A percentile compares a stretch with the other conserved stretches of the same genome.
phyloP scores from a whole-genome alignment of 2,888 invertebrate species.

The Lacanobia oleracea region DNA sequence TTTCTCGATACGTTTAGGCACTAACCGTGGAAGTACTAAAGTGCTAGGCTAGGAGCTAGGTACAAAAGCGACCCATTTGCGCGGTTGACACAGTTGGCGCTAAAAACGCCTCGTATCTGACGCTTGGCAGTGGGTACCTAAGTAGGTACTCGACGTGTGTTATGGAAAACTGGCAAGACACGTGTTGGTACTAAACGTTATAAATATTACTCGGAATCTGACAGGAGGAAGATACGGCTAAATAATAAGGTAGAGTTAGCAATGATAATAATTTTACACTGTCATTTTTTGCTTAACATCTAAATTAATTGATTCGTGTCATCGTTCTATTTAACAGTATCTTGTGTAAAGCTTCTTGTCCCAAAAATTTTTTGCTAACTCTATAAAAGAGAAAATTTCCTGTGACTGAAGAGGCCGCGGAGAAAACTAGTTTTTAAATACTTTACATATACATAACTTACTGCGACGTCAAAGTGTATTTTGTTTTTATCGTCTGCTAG shows the following conservation, averaged over 20 bases:
- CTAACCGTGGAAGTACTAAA: constrained; percentile 20
- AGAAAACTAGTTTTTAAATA: not conserved
- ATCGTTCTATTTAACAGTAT: too few species aligned
- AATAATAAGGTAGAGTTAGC: not conserved
- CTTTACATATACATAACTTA: too few species aligned
- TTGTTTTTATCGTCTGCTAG: too few species aligned
- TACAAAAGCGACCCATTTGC: constrained; percentile 53
- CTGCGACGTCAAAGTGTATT: too few species aligned
- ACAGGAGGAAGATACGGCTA: not conserved
- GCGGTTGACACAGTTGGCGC: constrained; percentile 53
- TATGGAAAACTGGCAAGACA: constrained; percentile 13
- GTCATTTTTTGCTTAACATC: too few species aligned
- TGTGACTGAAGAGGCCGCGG: too few species aligned
- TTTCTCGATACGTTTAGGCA: not conserved
- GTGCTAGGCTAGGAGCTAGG: constrained; percentile 29
- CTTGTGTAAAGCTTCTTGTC: too few species aligned
- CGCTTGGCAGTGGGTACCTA: constrained; percentile 1
- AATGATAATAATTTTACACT: too few species aligned
- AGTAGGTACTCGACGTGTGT: constrained; percentile 3
- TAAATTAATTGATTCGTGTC: too few species aligned
- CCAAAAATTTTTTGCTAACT: too few species aligned
- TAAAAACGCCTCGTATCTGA: constrained; percentile 35
- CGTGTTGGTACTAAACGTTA: not conserved
- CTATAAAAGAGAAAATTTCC: too few species aligned
- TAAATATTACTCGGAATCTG: not conserved